Base-by-base conservation (phyloP, 2,888 invertebrate genomes). In the Catotricha subobsoleta region DNA sequence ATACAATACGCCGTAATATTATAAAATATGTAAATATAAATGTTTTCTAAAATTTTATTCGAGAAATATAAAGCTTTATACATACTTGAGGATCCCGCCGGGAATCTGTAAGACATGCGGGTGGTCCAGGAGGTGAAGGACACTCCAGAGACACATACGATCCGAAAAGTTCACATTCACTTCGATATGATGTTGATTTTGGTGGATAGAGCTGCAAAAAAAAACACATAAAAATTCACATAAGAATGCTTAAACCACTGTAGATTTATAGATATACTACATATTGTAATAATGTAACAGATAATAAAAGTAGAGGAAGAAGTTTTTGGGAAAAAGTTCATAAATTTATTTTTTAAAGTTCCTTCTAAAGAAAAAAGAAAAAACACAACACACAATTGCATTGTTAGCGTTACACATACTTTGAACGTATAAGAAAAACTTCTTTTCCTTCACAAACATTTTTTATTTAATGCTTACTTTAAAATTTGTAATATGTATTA, bases 71-170 rank as follows among this genome's bases (percentile, higher is more conserved):
- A n/a, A n/a, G 23, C 13, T 3, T 31, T 28, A 8, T 34, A 48
- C 48, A 37, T 52, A 55, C 55, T 50, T 53, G 55, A 39, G 55
- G 55, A 51, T 55, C 54, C 38, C 52, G 47, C 42, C 52, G 49
- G 31, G 52, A 49, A 45, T 55, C 54, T 48, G 53, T 51, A 45
- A 53, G 48, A 48, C 52, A 51, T 40, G 49, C 46, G 45, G 54
- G 54, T 30, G 55, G 55, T 30, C 52, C 55, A 7, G 55, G 55
- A 33, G 55, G 55, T 42, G 55, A 54, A 40, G 55, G 55, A 48
- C 55, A 55, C 42, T 55, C 55, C 20, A 55, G 47, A 27, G 55
- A 55, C 37, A 52, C 54, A 51, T 54, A 55, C 28, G 55, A 55
- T 42, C 54, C 54, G 12, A 54, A 54, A 40, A 55, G 46, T 45